Percentiles rank a stretch among this genome's conserved stretches.
These are phyloP conservation scores for Xenopus laevis DNA, from an alignment of 2,113 vertebrate species.

Conservation along the genomic window DNA sequence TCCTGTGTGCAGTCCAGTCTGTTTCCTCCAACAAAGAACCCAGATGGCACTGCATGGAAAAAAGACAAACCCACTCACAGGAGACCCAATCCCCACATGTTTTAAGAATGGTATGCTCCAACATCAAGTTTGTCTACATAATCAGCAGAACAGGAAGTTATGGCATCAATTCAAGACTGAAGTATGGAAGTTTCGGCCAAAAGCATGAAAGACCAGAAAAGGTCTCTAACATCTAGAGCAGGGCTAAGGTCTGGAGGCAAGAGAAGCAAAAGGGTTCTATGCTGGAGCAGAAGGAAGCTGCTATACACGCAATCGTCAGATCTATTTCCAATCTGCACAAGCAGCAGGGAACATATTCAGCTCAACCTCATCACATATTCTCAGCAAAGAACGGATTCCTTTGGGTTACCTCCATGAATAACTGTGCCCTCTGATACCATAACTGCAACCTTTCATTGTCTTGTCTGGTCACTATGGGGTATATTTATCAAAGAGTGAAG, in stretches of 20 bases:
- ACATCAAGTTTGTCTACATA: neutral
- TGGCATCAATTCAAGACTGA: neutral
- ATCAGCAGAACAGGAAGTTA: neutral
- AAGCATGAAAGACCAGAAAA: neutral
- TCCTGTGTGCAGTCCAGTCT: constrained; percentile 4
- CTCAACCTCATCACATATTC: too few species aligned
- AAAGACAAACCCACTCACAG: neutral
- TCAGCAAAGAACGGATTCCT: too few species aligned
- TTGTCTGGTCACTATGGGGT: too few species aligned
- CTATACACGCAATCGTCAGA: neutral
- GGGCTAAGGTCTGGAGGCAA: neutral
- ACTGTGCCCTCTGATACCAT: too few species aligned
- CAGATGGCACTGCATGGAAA: neutral
- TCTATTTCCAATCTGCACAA: neutral
- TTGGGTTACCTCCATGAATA: too few species aligned
- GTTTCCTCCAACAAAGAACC: neutral
- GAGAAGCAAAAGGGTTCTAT: constrained; percentile 17
- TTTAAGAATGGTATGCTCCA: neutral
- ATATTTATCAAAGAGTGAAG: too few species aligned
- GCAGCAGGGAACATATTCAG: too few species aligned
- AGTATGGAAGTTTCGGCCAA: constrained; percentile 6
- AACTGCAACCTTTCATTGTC: too few species aligned
- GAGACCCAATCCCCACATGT: neutral
- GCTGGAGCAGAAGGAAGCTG: constrained; percentile 4
- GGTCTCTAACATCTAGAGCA: constrained; percentile 21